Percentiles rank a stretch among this genome's conserved stretches.
phyloP scores from a whole-genome alignment of 2,113 vertebrate species.

The Glaucidium brasilianum region DNA sequence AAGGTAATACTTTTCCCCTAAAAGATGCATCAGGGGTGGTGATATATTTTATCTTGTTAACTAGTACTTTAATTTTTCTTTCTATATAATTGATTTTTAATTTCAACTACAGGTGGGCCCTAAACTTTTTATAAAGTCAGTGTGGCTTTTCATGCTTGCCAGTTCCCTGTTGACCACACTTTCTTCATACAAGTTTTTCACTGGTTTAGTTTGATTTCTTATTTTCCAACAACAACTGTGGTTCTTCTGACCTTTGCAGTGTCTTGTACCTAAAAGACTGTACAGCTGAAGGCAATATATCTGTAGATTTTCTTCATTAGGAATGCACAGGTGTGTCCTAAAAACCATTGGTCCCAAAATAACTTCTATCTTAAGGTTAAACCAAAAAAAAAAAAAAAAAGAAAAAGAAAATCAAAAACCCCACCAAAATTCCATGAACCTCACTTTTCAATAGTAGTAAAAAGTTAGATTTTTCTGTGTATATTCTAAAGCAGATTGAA shows the following conservation, averaged over 20 bases:
- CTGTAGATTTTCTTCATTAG: neutral
- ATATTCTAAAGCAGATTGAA: neutral
- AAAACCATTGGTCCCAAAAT: neutral
- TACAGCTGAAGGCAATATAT: neutral
- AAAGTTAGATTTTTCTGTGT: neutral
- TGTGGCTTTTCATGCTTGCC: neutral
- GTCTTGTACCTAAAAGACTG: neutral
- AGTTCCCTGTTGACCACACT: neutral
- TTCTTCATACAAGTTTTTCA: neutral
- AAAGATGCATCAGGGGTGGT: neutral
- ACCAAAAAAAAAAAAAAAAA: neutral
- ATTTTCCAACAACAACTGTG: neutral
- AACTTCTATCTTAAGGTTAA: neutral
- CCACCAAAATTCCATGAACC: neutral
- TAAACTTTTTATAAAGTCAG: neutral
- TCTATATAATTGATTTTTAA: too few species aligned
- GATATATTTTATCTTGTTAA: neutral
- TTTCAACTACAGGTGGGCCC: neutral
- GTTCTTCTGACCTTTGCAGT: neutral
- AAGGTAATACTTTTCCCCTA: slow-evolving; percentile 77
- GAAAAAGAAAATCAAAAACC: neutral
- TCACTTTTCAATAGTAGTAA: neutral
- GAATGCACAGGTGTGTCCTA: neutral
- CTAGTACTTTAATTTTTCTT: neutral
- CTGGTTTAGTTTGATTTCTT: neutral